Percentiles rank a stretch among this genome's conserved stretches.
phyloP scores from a whole-genome alignment of 2,113 vertebrate genomes.

The Alligator sinensis region DNA sequence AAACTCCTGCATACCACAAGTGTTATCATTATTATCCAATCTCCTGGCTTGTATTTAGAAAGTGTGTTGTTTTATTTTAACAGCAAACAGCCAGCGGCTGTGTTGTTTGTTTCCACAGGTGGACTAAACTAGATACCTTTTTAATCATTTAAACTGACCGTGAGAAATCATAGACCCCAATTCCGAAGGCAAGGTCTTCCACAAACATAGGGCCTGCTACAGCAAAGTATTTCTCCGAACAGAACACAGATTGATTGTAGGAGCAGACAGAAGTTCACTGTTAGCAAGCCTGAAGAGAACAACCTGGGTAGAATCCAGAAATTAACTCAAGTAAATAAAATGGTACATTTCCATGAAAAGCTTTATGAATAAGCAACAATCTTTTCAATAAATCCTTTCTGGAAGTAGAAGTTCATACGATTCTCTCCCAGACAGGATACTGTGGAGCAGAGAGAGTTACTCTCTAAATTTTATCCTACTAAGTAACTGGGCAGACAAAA shows the following conservation, averaged over 20 bases:
- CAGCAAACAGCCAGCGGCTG: slow-evolving; percentile 41
- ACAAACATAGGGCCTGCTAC: slow-evolving; percentile 35
- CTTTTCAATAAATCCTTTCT: slow-evolving; percentile 40
- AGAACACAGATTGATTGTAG: slow-evolving; percentile 66
- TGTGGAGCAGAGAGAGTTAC: background rate
- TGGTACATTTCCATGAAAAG: slow-evolving; percentile 39
- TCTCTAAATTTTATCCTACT: background rate
- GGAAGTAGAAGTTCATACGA: background rate
- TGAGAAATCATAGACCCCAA: slow-evolving; percentile 38
- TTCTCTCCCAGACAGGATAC: slow-evolving; percentile 20
- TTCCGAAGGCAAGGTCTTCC: slow-evolving; percentile 55
- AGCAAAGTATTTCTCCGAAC: background rate
- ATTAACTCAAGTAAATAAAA: slow-evolving; percentile 64
- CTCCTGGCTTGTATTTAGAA: background rate
- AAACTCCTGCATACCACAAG: background rate
- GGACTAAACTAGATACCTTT: slow-evolving; percentile 32
- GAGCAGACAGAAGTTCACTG: slow-evolving; percentile 57
- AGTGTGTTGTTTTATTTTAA: background rate
- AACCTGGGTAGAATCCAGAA: slow-evolving; percentile 58
- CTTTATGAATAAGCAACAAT: slow-evolving; percentile 40
- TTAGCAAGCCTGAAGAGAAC: background rate
- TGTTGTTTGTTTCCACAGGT: slow-evolving; percentile 58
- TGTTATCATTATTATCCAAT: background rate
- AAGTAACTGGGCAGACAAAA: background rate
- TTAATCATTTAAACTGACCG: slow-evolving; percentile 44